phyloP scores from a whole-genome alignment of 92 coral and sea anemone species.

The Anthopleura xanthogrammica region DNA sequence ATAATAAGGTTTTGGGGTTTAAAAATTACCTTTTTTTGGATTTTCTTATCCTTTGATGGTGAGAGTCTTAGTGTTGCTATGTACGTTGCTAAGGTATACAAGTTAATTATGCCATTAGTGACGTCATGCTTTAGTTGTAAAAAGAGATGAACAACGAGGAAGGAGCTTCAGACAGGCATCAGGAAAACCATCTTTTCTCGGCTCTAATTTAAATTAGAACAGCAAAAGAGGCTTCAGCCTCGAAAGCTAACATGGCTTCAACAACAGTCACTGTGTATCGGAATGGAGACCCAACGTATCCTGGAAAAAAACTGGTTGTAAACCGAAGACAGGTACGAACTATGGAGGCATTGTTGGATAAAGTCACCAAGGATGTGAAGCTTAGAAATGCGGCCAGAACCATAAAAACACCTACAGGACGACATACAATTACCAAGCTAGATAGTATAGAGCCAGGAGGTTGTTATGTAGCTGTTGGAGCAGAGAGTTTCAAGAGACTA shows the following conservation, averaged over 20 bases:
- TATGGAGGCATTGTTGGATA: constrained; percentile 64
- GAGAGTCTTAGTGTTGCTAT: constrained; percentile 16
- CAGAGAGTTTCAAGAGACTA: constrained; percentile 51
- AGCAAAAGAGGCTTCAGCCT: constrained; percentile 33
- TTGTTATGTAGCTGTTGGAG: constrained; percentile 77
- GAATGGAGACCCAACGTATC: constrained; percentile 69
- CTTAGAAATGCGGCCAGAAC: constrained; percentile 72
- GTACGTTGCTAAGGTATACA: constrained; percentile 37
- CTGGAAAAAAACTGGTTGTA: constrained; percentile 68
- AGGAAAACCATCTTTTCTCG: constrained; percentile 26
- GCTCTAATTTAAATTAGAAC: constrained; percentile 32
- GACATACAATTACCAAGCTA: constrained; percentile 65
- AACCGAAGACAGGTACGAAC: constrained; percentile 75
- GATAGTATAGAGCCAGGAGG: constrained; percentile 68
- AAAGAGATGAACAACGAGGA: constrained; percentile 23
- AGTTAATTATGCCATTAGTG: constrained; percentile 27
- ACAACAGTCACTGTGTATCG: constrained; percentile 36
- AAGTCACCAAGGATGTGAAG: constrained; percentile 52
- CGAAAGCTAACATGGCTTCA: constrained; percentile 35
- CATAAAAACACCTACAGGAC: constrained; percentile 76
- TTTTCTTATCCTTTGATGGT: background rate
- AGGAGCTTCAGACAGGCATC: constrained; percentile 1
- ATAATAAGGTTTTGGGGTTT: background rate
- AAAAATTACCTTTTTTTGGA: background rate
- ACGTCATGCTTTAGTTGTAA: constrained; percentile 33